Percentiles rank a stretch among this genome's conserved stretches.
phyloP scores from a whole-genome alignment of 2,113 vertebrate species.

The Onychostruthus taczanowskii region DNA sequence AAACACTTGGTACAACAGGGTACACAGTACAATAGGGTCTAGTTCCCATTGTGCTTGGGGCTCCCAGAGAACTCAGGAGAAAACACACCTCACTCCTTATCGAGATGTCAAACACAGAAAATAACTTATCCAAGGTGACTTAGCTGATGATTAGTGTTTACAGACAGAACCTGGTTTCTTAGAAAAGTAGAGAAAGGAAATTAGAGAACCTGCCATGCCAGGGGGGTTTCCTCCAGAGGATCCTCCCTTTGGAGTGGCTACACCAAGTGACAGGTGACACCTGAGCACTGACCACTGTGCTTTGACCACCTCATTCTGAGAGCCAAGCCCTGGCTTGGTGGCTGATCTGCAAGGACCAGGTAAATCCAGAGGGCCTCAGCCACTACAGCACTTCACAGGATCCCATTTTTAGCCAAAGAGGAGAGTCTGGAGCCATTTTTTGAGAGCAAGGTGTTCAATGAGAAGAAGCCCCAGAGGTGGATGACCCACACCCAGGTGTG shows the following conservation, averaged over 20 bases:
- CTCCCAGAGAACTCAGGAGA: background rate
- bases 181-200: background rate
- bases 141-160: background rate
- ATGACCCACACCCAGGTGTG: background rate
- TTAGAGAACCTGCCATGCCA: background rate
- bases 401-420: background rate
- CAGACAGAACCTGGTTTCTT: background rate
- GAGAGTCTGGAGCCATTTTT: background rate
- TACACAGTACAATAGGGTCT: background rate
- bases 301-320: rapidly evolving
- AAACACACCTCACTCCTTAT: background rate
- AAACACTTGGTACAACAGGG: background rate
- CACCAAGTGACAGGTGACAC: background rate
- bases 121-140: background rate
- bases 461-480: background rate
- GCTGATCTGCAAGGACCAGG: background rate
- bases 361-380: background rate
- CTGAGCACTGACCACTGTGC: background rate
- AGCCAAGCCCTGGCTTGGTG: rapidly evolving
- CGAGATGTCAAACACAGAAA: background rate
- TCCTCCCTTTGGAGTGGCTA: background rate
- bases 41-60: rapidly evolving
- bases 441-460: background rate
- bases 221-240: background rate
- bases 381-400: background rate